phyloP scores from a whole-genome alignment of 2,888 invertebrate genomes.

The Carterocephalus palaemon region DNA sequence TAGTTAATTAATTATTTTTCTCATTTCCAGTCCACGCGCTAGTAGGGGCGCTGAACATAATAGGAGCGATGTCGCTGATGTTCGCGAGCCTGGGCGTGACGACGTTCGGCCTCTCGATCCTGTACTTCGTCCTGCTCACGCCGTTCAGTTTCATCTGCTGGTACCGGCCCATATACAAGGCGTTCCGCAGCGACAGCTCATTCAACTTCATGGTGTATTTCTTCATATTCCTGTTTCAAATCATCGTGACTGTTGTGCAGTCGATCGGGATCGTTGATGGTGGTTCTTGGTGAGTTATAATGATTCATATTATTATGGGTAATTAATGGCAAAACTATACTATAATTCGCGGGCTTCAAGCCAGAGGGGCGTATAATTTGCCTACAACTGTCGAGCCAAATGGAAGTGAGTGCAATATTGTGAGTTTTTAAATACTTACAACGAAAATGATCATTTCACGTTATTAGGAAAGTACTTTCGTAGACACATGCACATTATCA shows the following conservation, averaged over 20 bases:
- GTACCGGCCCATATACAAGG: slow-evolving; percentile 99
- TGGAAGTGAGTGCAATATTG: too few species aligned
- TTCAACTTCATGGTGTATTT: slow-evolving; percentile 99
- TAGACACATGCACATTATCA: too few species aligned
- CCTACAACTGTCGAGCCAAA: too few species aligned
- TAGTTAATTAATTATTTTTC: slow-evolving; percentile 17
- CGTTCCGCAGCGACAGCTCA: slow-evolving; percentile 98
- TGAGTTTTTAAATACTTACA: too few species aligned
- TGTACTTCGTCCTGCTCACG: slow-evolving; percentile 93
- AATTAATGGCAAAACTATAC: too few species aligned
- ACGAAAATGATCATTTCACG: too few species aligned
- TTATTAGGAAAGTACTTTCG: too few species aligned
- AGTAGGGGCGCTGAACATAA: slow-evolving; percentile 89
- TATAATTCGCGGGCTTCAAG: too few species aligned
- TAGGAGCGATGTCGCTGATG: slow-evolving; percentile 90
- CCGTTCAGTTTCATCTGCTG: slow-evolving; percentile 99
- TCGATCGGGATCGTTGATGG: slow-evolving; percentile 90
- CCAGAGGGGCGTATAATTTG: too few species aligned
- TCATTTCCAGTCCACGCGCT: slow-evolving; percentile 90
- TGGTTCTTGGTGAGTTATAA: slow-evolving; percentile 89
- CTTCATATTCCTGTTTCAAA: slow-evolving; percentile 98
- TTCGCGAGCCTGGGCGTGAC: slow-evolving; percentile 80
- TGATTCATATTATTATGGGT: not conserved
- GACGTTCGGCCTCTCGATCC: slow-evolving; percentile 91
- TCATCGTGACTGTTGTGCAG: slow-evolving; percentile 91